These are phyloP conservation scores for Struthidea cinerea DNA, from an alignment of 2,113 vertebrate species.

Conservation along the genomic window DNA sequence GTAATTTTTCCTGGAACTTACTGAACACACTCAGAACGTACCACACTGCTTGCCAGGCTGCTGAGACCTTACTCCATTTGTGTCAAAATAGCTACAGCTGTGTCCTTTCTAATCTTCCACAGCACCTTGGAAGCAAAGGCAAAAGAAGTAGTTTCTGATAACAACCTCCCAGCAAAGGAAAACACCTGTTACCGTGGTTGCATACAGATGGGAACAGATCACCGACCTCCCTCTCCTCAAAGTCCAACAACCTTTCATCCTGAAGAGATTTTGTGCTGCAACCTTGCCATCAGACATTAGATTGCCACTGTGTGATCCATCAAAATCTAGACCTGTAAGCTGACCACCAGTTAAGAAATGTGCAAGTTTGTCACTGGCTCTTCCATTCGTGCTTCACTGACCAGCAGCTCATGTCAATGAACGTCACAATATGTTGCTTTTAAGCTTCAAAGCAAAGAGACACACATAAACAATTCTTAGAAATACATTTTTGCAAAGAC, in stretches of 20 bases:
- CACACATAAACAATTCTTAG: background rate
- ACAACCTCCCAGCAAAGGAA: background rate
- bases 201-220: background rate
- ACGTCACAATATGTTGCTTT: background rate
- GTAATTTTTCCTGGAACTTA: background rate
- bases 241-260: background rate
- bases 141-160: background rate
- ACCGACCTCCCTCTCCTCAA: background rate
- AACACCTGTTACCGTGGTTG: background rate
- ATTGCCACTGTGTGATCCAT: background rate
- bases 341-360: background rate
- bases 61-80: background rate
- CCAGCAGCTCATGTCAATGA: background rate
- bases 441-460: background rate
- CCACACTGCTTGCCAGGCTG: background rate
- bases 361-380: background rate
- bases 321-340: background rate
- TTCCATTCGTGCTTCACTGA: background rate
- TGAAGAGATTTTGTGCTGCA: background rate
- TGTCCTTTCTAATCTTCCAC: background rate
- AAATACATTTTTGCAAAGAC: background rate
- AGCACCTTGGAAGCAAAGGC: background rate
- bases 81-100: background rate
- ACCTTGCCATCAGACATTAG: background rate
- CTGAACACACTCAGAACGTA: fast-evolving